Percentiles rank a stretch among this genome's conserved stretches.
Conservation (phyloP, 2,113 vertebrate genomes). For the Tangachromis dhanisi region DNA sequence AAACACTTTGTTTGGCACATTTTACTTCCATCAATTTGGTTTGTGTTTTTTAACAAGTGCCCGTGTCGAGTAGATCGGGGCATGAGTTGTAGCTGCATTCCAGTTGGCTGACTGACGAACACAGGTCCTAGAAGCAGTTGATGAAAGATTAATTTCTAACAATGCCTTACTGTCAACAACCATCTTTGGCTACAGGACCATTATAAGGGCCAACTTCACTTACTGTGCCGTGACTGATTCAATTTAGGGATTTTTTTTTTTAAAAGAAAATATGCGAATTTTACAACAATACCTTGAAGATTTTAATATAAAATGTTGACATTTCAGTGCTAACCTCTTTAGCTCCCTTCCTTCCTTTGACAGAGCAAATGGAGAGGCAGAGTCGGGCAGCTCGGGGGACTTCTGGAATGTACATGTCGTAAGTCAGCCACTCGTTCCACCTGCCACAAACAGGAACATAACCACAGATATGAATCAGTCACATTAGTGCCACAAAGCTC, state of each 20-base stretch:
- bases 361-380: slow-evolving; percentile 97
- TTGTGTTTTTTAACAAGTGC: neutral
- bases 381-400: slow-evolving; percentile 93
- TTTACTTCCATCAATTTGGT: neutral
- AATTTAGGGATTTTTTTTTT: neutral
- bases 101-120: neutral
- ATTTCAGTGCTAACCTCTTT: slow-evolving; percentile 81
- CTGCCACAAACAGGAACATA: slow-evolving; percentile 54
- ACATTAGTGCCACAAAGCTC: neutral
- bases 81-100: neutral
- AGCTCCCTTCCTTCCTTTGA: slow-evolving; percentile 94
- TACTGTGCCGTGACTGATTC: neutral
- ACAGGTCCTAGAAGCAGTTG: neutral
- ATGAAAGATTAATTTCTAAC: neutral
- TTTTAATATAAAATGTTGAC: neutral
- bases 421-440: slow-evolving; percentile 95
- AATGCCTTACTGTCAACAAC: neutral
- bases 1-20: neutral
- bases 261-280: neutral
- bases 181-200: neutral
- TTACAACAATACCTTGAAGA: neutral
- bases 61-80: accelerated
- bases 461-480: slow-evolving; percentile 4
- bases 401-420: slow-evolving; percentile 96
- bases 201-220: neutral